Evolutionary conservation across 2,113 vertebrate genomes (phyloP).

Genomic region (Larimichthys polyactis): DNA sequence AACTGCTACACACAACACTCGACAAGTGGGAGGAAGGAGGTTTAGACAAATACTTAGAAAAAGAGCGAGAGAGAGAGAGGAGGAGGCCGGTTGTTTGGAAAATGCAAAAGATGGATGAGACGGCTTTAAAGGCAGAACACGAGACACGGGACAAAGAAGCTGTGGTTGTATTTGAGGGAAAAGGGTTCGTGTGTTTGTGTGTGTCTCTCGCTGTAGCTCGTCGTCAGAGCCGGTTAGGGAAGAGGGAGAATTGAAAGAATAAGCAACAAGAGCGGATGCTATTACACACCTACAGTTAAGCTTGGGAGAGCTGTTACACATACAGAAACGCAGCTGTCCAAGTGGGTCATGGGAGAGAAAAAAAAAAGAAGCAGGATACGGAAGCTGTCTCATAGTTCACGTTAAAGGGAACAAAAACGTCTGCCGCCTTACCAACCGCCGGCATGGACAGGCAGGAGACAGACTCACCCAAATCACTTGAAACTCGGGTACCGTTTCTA

Average conservation of each 20-base stretch:
- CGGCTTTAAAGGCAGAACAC: background rate
- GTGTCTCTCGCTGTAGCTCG: background rate
- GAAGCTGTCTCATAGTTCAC: conserved; percentile 19
- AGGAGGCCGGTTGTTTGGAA: background rate
- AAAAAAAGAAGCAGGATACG: conserved; percentile 35
- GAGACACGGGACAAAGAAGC: background rate
- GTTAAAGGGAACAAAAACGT: background rate
- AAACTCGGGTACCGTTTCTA: conserved; percentile 45
- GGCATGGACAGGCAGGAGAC: conserved; percentile 5
- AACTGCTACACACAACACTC: background rate
- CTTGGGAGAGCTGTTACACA: conserved; percentile 31
- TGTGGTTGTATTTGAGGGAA: background rate
- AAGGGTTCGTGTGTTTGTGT: background rate
- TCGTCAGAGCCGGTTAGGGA: background rate
- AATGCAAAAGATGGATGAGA: background rate
- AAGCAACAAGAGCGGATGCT: conserved; percentile 28
- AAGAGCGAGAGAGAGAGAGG: background rate
- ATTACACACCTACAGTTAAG: conserved; percentile 42
- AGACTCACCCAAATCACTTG: conserved; percentile 27
- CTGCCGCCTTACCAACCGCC: background rate
- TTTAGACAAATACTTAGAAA: background rate
- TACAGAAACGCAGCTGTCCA: conserved; percentile 19
- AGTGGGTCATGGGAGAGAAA: conserved; percentile 49
- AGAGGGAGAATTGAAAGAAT: conserved; percentile 17
- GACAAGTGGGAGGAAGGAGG: conserved; percentile 33